These are phyloP conservation scores for Osmerus mordax DNA, from an alignment of 2,113 vertebrate genomes.

Conservation along the genomic window DNA sequence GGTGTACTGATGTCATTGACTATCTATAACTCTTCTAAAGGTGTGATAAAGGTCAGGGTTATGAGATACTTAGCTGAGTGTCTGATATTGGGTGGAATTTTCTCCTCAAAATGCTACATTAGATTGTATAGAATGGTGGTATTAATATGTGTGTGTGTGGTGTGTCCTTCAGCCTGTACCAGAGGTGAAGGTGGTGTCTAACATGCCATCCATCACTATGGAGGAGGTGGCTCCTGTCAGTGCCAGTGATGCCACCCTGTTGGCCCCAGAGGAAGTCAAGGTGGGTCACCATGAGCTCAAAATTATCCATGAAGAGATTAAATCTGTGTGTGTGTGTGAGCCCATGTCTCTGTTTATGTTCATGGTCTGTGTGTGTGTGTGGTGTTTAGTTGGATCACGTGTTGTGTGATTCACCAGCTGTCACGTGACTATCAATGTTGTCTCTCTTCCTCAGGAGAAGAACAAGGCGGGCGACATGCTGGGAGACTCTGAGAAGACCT, in stretches of 20 bases:
- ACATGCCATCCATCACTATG: conserved; percentile 88
- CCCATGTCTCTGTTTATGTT: too few species aligned
- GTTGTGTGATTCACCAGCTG: not conserved
- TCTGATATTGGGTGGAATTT: too few species aligned
- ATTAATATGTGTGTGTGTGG: conserved; percentile 9
- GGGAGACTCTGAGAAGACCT: conserved; percentile 83
- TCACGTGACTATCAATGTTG: not conserved
- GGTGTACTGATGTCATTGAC: too few species aligned
- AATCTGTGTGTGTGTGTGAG: not conserved
- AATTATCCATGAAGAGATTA: not conserved
- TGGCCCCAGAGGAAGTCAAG: conserved; percentile 95
- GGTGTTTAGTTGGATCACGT: not conserved
- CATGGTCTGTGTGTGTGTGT: too few species aligned
- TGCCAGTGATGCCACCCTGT: conserved; percentile 81
- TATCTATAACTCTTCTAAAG: too few species aligned
- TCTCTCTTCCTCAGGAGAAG: conserved; percentile 78
- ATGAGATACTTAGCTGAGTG: too few species aligned
- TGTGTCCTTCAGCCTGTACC: conserved; percentile 77
- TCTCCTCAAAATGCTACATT: too few species aligned
- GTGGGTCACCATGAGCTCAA: conserved; percentile 58
- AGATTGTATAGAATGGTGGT: too few species aligned
- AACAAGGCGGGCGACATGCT: conserved; percentile 87
- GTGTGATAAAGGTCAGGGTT: too few species aligned
- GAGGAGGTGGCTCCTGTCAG: conserved; percentile 94
- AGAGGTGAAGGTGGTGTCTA: conserved; percentile 93